These are phyloP conservation scores for Amblyjoppa fuscipennis DNA, from an alignment of 2,888 invertebrate genomes.

Conservation along the genomic window DNA sequence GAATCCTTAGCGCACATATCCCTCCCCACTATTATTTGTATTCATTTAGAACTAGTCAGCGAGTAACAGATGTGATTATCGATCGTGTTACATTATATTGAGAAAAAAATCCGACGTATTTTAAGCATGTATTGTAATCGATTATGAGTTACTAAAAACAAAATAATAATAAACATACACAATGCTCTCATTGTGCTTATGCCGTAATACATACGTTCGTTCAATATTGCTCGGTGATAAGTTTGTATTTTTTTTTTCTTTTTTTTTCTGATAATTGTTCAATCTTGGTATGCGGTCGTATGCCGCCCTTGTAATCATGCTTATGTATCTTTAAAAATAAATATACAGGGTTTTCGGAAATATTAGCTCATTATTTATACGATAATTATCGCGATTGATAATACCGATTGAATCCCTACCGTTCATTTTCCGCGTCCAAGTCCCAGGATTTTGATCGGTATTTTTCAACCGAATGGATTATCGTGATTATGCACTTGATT, in stretches of 20 bases:
- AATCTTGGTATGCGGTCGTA: conserved; percentile 26
- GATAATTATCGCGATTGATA: not conserved
- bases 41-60: conserved; percentile 67
- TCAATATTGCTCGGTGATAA: conserved; percentile 59
- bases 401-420: not conserved
- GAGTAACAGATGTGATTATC: conserved; percentile 63
- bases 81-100: conserved; percentile 56
- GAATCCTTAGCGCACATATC: conserved; percentile 67
- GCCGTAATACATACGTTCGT: conserved; percentile 60
- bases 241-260: conserved; percentile 9
- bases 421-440: not conserved
- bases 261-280: conserved; percentile 14
- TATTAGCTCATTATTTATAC: conserved; percentile 12
- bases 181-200: conserved; percentile 58
- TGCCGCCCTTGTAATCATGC: conserved; percentile 48
- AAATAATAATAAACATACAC: conserved; percentile 39
- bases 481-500: too few species aligned
- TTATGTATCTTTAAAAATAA: conserved; percentile 58
- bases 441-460: not conserved
- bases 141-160: conserved; percentile 48
- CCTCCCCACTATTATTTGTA: conserved; percentile 56
- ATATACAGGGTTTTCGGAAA: conserved; percentile 58
- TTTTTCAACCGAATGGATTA: too few species aligned
- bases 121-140: conserved; percentile 62
- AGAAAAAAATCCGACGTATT: conserved; percentile 52